Base-by-base conservation (phyloP, 1,140 invertebrate species). In the Arctopsyche grandis region DNA sequence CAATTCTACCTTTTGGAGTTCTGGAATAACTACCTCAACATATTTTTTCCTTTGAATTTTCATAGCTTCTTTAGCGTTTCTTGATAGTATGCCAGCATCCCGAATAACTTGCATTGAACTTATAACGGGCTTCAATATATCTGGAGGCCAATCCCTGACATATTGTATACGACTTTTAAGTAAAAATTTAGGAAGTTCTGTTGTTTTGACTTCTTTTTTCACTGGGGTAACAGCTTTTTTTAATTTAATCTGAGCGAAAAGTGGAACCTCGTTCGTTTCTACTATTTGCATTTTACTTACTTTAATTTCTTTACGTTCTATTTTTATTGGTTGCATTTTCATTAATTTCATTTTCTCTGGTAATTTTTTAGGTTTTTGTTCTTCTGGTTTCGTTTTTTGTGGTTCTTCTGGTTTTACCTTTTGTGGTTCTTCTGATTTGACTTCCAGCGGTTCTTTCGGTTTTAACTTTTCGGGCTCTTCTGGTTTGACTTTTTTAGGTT, bases 1-100 rank as follows among this genome's bases (percentile, higher is more conserved):
- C 66, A 88, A 79, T 83, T 88, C 84, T 19, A 84, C 86, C 85
- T 88, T 87, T 84, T 89, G 86, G 44, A 88, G 80, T 48, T 89
- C 87, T 19, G 87, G 86, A 52, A 89, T 80, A 63, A 84, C 83
- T 12, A 84, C 83, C 81, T 86, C 79, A 69, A 85, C 85, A 9
- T 85, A 84, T 21, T 87, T 84, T 63, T 87, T 88, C 83, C 91
- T 92, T 77, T 91, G 91, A 66, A 88, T 84, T 85, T 92, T 91
- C 77, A 90, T 85, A 5, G 93, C 92, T 85, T 93, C 91, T 85
- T 92, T 89, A 0, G 91, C 87, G 84, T 93, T 93, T 84, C 93
- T 88, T 0, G 92, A 93, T 44, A 93, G 83, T 80, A 92, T 89
- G 52, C 93, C 92, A 84, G 90, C 89, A 85, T 93, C 86, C 70